phyloP scores from a whole-genome alignment of 2,113 vertebrate species.

The Scatophagus argus region DNA sequence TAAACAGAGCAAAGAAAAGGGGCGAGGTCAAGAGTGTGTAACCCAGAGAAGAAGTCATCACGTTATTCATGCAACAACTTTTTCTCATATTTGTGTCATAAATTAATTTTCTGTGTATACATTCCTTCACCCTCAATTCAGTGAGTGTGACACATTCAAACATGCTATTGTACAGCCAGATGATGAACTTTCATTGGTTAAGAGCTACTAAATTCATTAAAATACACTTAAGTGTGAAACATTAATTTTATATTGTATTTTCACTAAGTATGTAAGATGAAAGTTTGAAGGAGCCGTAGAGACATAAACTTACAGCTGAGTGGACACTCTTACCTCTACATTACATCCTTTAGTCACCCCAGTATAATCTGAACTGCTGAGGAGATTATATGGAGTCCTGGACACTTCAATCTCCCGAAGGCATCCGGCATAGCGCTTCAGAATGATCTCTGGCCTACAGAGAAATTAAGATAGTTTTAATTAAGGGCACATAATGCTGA shows the following conservation, averaged over 20 bases:
- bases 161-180: neutral
- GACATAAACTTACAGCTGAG: neutral
- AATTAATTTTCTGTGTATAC: neutral
- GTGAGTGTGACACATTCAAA: neutral
- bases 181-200: neutral
- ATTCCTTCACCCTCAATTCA: neutral
- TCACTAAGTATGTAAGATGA: neutral
- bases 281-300: neutral
- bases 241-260: neutral
- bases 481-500: neutral
- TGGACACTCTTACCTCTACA: conserved; percentile 86
- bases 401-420: conserved; percentile 97
- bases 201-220: too few species aligned
- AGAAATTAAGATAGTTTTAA: conserved; percentile 28
- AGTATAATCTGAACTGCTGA: conserved; percentile 94
- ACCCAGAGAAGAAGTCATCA: neutral
- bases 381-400: conserved; percentile 93
- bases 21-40: neutral
- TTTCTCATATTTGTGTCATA: neutral
- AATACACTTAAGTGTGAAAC: too few species aligned
- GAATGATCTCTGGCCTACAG: conserved; percentile 91
- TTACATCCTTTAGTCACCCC: conserved; percentile 95
- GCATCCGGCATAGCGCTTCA: conserved; percentile 92
- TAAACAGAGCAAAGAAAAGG: conserved; percentile 12
- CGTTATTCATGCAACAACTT: too few species aligned